A percentile compares a stretch with the other conserved stretches of the same genome.
These are phyloP conservation scores for Ctenopoma multispine DNA, from an alignment of 2,797 vertebrate genomes.

Conservation along the genomic window DNA sequence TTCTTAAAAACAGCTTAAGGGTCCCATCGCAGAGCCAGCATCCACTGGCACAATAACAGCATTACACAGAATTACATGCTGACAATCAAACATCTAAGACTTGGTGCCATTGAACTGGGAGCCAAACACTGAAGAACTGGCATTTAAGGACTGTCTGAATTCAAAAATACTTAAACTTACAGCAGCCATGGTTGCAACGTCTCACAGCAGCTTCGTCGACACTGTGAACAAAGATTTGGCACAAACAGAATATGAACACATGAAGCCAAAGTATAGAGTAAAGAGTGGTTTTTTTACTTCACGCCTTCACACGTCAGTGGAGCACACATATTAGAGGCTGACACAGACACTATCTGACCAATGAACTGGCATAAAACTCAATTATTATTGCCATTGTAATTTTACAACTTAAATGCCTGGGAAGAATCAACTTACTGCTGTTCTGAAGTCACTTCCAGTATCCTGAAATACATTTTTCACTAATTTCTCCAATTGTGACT, in stretches of 20 bases:
- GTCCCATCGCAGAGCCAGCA: slow-evolving; percentile 46
- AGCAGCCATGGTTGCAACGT: slow-evolving; percentile 81
- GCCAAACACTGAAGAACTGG: background rate
- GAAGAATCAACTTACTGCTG: no score
- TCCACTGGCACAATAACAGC: slow-evolving; percentile 52
- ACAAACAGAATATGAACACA: slow-evolving; percentile 20
- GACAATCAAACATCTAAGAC: slow-evolving; percentile 22
- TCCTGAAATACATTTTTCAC: background rate
- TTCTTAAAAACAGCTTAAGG: slow-evolving; percentile 64
- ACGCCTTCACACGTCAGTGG: no score
- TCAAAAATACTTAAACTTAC: slow-evolving; percentile 75
- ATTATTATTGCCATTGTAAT: background rate
- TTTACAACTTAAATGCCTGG: background rate
- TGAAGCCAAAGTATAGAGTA: slow-evolving; percentile 2
- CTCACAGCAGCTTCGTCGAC: slow-evolving; percentile 58
- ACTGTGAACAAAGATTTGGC: slow-evolving; percentile 48
- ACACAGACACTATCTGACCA: background rate
- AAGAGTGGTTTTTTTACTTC: background rate
- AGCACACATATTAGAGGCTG: slow-evolving; percentile 6
- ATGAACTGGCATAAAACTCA: background rate
- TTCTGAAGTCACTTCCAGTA: no score
- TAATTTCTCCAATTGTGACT: background rate
- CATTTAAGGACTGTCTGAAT: slow-evolving; percentile 4
- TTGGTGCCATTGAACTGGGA: slow-evolving; percentile 12
- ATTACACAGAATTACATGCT: slow-evolving; percentile 34